A percentile compares a stretch with the other conserved stretches of the same genome.
phyloP scores from a whole-genome alignment of 2,113 vertebrate species.

The Oceanodroma tethys region DNA sequence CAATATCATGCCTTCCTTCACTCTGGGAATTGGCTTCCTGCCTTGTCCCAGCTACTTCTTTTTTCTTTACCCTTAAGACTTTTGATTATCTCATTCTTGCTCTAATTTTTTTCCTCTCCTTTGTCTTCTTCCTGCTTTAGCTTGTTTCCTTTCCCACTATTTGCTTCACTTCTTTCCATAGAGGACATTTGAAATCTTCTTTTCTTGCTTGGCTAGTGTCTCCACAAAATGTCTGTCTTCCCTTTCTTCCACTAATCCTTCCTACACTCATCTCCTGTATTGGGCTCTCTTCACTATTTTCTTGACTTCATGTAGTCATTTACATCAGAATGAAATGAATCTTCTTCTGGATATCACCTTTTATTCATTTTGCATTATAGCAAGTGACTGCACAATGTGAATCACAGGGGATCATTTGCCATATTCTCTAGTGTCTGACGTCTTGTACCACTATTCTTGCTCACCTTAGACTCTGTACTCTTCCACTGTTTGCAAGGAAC shows the following conservation, averaged over 20 bases:
- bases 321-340: neutral
- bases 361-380: neutral
- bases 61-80: neutral
- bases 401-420: neutral
- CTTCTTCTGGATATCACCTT: neutral
- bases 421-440: neutral
- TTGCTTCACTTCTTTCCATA: neutral
- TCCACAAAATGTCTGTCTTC: neutral
- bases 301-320: neutral
- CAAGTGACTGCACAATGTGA: neutral
- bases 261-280: neutral
- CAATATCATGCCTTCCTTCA: neutral
- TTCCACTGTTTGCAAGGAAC: neutral
- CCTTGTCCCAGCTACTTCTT: neutral
- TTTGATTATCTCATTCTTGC: constrained; percentile 14
- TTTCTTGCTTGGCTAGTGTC: neutral
- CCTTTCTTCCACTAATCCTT: neutral
- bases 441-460: neutral
- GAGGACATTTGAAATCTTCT: neutral
- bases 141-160: neutral
- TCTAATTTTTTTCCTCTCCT: neutral
- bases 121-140: neutral
- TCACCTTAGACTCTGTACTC: neutral
- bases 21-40: constrained; percentile 9
- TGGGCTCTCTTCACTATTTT: neutral